These are phyloP conservation scores for Parazoanthus darwini DNA, from an alignment of 92 coral and sea anemone genomes.

Conservation along the genomic window DNA sequence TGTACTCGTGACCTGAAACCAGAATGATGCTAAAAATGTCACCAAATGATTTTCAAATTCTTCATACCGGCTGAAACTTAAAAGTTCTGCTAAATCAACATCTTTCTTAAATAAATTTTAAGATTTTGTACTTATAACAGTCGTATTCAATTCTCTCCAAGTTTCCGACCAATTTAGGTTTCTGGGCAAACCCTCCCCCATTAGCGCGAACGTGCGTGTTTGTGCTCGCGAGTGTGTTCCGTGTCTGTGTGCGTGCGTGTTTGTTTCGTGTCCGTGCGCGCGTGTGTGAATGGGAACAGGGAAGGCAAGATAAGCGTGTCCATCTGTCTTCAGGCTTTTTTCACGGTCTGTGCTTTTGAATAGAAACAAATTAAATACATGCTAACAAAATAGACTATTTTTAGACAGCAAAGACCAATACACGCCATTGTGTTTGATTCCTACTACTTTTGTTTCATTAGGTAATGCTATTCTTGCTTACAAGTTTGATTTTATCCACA, in stretches of 20 bases:
- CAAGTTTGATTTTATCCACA: background rate
- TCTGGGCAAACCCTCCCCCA: no score
- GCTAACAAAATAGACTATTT: background rate
- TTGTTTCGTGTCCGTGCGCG: background rate
- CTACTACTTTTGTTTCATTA: background rate
- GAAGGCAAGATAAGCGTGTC: background rate
- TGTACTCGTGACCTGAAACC: no score
- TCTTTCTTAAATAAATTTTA: no score
- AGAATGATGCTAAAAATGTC: no score
- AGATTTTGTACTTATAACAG: no score
- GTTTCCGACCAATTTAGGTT: no score
- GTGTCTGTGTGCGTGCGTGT: background rate
- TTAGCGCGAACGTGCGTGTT: background rate
- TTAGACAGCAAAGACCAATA: background rate
- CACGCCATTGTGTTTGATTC: no score
- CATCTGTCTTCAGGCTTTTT: background rate
- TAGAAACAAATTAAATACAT: no score
- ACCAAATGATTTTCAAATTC: no score
- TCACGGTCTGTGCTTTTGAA: background rate
- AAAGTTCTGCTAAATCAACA: no score
- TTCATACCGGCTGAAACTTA: no score
- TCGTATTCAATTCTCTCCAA: no score
- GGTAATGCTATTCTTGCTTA: background rate
- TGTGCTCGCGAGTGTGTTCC: background rate
- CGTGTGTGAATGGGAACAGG: background rate